phyloP scores from a whole-genome alignment of 2,797 vertebrate species.

The Gallirallus australis region DNA sequence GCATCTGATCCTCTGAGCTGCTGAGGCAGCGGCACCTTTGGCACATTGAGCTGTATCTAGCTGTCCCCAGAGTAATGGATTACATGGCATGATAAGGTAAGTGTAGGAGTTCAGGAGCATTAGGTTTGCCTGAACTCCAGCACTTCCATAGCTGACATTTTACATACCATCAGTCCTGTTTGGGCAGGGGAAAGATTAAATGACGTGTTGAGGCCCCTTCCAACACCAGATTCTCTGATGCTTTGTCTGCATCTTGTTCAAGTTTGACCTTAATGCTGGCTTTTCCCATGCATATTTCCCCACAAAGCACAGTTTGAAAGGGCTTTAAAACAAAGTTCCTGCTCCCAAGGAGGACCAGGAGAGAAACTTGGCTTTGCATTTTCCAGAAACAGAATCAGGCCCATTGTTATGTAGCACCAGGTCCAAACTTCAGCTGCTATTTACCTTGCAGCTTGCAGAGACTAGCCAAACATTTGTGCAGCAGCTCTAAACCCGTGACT shows the following conservation, averaged over 20 bases:
- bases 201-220: neutral
- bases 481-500: neutral
- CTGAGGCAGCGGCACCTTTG: neutral
- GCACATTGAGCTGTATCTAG: neutral
- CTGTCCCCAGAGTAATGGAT: neutral
- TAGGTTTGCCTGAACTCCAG: neutral
- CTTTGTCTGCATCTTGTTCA: neutral
- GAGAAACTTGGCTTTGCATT: neutral
- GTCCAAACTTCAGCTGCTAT: constrained; percentile 11
- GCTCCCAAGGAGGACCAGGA: neutral
- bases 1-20: neutral
- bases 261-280: neutral
- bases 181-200: neutral
- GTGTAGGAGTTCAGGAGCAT: neutral
- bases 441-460: constrained; percentile 14
- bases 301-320: neutral
- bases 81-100: neutral
- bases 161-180: neutral
- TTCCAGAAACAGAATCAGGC: neutral
- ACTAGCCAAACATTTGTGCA: neutral
- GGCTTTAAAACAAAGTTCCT: neutral
- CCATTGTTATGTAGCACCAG: neutral
- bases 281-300: neutral
- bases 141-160: neutral
- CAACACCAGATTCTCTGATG: neutral